These are phyloP conservation scores for Rapana venosa DNA, from an alignment of 2,888 invertebrate species.

Conservation along the genomic window DNA sequence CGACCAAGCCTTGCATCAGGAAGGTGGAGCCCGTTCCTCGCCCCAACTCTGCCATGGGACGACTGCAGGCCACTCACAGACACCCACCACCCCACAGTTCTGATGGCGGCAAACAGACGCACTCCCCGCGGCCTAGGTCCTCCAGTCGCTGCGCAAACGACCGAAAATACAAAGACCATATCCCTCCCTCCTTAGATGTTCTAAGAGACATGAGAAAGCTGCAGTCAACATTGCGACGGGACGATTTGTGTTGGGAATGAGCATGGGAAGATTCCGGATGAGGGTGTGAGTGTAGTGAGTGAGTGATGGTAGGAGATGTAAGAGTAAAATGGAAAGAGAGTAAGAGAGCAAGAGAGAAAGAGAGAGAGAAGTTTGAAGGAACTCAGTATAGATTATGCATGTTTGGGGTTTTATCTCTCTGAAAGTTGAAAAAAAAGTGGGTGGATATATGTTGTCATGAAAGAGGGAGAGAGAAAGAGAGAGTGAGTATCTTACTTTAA, in stretches of 20 bases:
- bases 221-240: constrained; percentile 74
- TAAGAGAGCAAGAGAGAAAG: too few species aligned
- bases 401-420: too few species aligned
- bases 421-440: too few species aligned
- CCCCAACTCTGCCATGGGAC: constrained; percentile 43
- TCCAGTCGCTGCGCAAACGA: constrained; percentile 6
- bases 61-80: neutral
- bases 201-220: constrained; percentile 75
- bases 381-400: too few species aligned
- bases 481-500: neutral
- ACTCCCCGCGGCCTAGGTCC: constrained; percentile 22
- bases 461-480: too few species aligned
- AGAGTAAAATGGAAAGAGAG: neutral
- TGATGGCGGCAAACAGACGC: neutral
- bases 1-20: neutral
- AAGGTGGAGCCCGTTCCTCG: constrained; percentile 35
- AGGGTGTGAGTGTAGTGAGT: neutral
- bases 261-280: neutral
- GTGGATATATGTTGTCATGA: too few species aligned
- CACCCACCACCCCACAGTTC: neutral
- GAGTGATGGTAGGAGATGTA: neutral
- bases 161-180: neutral
- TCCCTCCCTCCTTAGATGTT: constrained; percentile 61
- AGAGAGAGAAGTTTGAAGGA: too few species aligned
- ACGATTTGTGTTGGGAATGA: constrained; percentile 74